Evolutionary conservation across 2,113 vertebrate genomes (phyloP).

Genomic region (Suncus etruscus): DNA sequence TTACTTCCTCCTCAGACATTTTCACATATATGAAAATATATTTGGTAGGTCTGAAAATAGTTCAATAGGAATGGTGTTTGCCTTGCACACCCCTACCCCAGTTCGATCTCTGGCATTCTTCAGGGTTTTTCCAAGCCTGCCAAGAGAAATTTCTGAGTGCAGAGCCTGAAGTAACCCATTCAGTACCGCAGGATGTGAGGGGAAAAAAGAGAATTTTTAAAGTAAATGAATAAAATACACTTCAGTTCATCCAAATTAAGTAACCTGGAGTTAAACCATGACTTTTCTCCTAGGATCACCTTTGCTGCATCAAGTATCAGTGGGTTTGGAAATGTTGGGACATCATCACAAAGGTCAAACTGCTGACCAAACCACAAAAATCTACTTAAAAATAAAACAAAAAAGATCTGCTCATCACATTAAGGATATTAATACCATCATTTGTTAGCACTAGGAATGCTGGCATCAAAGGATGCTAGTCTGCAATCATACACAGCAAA

Average conservation of each 20-base stretch:
- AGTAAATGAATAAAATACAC: conserved; percentile 39
- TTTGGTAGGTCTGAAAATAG: too few relatives aligned
- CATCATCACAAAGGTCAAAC: conserved; percentile 51
- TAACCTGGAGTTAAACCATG: conserved; percentile 59
- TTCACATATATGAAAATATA: too few relatives aligned
- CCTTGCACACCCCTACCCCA: too few relatives aligned
- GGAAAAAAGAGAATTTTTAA: too few relatives aligned
- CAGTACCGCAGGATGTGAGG: too few relatives aligned
- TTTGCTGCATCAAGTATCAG: conserved; percentile 61
- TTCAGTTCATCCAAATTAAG: conserved; percentile 61
- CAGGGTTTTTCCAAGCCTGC: too few relatives aligned
- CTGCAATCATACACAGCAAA: neutral
- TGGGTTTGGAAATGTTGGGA: conserved; percentile 11
- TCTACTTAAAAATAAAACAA: conserved; percentile 37
- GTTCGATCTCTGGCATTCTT: too few relatives aligned
- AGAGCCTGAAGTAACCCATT: too few relatives aligned
- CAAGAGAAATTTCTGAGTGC: too few relatives aligned
- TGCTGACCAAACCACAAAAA: conserved; percentile 48
- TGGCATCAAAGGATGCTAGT: conserved; percentile 38
- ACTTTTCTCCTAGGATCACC: conserved; percentile 16
- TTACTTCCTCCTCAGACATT: too few relatives aligned
- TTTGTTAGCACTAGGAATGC: conserved; percentile 33
- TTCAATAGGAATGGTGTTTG: too few relatives aligned
- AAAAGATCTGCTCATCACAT: conserved; percentile 16
- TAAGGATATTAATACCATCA: neutral